phyloP scores from a whole-genome alignment of 2,888 invertebrate genomes.

The Cerastis leucographa region DNA sequence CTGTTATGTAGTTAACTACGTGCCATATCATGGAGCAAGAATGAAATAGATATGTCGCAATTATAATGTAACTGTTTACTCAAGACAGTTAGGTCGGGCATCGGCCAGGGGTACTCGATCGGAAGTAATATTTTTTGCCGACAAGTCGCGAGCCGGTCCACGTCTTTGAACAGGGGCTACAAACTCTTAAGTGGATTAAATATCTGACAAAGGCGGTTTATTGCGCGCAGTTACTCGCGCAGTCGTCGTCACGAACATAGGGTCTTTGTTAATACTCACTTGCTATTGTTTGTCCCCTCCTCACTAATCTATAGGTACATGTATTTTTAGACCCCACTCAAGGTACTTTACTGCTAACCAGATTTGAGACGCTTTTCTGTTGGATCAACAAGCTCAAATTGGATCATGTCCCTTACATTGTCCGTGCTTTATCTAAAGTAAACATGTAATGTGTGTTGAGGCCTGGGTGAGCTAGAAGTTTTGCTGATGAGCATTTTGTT shows the following conservation, averaged over 20 bases:
- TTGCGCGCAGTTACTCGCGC: constrained; percentile 76
- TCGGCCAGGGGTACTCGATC: constrained; percentile 58
- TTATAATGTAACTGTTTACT: constrained; percentile 60
- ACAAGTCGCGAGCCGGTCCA: constrained; percentile 74
- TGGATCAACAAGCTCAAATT: constrained; percentile 72
- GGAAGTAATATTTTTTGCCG: constrained; percentile 80
- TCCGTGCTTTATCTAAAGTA: constrained; percentile 37
- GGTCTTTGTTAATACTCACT: constrained; percentile 77
- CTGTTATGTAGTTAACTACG: neutral
- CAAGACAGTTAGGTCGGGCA: constrained; percentile 40
- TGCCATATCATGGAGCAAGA: constrained; percentile 5
- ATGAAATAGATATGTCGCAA: neutral
- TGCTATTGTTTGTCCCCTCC: constrained; percentile 76
- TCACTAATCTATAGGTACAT: constrained; percentile 51
- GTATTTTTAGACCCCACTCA: constrained; percentile 67
- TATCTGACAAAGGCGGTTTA: constrained; percentile 84
- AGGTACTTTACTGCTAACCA: constrained; percentile 60
- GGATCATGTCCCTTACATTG: constrained; percentile 72
- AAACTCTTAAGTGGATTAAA: constrained; percentile 88
- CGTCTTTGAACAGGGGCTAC: constrained; percentile 79
- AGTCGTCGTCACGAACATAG: constrained; percentile 76
- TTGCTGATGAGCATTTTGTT: constrained; percentile 12
- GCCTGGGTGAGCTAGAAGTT: neutral
- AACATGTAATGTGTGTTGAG: constrained; percentile 34
- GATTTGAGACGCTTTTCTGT: constrained; percentile 70